Evolutionary conservation across 2,888 invertebrate genomes (phyloP), one percentile per base, ranked within the genome.

Genomic region (Cancer borealis): DNA sequence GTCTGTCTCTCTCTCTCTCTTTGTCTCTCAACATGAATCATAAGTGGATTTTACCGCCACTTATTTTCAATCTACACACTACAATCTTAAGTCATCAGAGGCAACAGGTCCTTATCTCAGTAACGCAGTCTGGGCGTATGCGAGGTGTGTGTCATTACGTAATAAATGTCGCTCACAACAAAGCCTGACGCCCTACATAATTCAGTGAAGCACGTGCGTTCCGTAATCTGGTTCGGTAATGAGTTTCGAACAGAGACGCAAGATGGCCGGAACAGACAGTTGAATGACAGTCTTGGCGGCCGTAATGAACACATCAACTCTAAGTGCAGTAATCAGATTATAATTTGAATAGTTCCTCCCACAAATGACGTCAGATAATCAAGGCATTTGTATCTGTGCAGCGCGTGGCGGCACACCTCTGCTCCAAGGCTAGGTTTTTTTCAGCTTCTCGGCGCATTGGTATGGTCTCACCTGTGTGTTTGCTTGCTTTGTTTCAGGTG

Each of bases 281-380:
- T 79, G 79, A 79, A 79, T 79, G 79, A 79, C 79, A 79, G 79
- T 79, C 79, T 79, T 79, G 79, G 79, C 79, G 79, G 79, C 79
- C 79, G 30, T 79, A 79, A 79, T 79, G 79, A 79, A 79, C 79
- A 79, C 79, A 79, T 79, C 79, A 79, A 21, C 79, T 79, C 79
- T 79, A 79, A 79, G 79, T 79, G 79, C 30, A 79, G 79, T 79
- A 79, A 79, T 79, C 79, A 79, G 79, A 26, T 79, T 79, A 30
- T 79, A 79, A 79, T 79, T 79, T 79, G 79, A 79, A 79, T 30
- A 79, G 79, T 79, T 79, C 30, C 79, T 79, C 30, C 26, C 30
- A 12, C 79, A 21, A 79, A 79, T 79, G 79, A 79, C 30, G 79
- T 79, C 30, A 79, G 79, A 79, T 79, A 79, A 79, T 79, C 79